These are phyloP conservation scores for Sphyrna mokarran DNA, from an alignment of 2,113 vertebrate species.

Conservation along the genomic window DNA sequence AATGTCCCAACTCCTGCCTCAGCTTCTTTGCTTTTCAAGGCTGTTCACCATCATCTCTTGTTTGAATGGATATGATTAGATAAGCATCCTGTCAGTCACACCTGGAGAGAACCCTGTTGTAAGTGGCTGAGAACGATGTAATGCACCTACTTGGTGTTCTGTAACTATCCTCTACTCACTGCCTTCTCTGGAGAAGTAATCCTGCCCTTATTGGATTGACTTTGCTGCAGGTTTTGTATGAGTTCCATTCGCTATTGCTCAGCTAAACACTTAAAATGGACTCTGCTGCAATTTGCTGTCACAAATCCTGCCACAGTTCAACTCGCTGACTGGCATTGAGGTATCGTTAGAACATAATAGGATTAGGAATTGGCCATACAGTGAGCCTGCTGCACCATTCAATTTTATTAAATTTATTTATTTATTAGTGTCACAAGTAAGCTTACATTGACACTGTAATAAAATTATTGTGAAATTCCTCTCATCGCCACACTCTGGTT, in stretches of 20 bases:
- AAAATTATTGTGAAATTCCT: no score
- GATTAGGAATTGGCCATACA: neutral
- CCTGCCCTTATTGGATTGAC: neutral
- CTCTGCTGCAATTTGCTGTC: neutral
- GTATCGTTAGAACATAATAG: neutral
- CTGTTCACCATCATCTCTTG: neutral
- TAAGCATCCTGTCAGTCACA: neutral
- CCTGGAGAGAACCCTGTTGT: neutral
- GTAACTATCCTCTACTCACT: neutral
- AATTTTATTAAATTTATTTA: neutral
- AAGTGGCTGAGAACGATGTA: neutral
- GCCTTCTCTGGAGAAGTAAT: neutral
- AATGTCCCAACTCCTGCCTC: conserved; percentile 33
- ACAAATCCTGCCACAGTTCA: neutral
- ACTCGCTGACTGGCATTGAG: neutral
- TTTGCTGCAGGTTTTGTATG: neutral
- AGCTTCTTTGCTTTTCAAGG: neutral
- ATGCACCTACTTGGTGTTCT: neutral
- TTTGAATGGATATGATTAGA: neutral
- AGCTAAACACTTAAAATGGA: neutral
- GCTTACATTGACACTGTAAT: no score
- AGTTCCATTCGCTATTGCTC: neutral
- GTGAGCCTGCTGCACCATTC: neutral
- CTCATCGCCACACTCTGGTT: no score
- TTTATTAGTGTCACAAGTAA: no score